These are phyloP conservation scores for Tetheella fluctuosa DNA, from an alignment of 2,888 invertebrate genomes.

Conservation along the genomic window DNA sequence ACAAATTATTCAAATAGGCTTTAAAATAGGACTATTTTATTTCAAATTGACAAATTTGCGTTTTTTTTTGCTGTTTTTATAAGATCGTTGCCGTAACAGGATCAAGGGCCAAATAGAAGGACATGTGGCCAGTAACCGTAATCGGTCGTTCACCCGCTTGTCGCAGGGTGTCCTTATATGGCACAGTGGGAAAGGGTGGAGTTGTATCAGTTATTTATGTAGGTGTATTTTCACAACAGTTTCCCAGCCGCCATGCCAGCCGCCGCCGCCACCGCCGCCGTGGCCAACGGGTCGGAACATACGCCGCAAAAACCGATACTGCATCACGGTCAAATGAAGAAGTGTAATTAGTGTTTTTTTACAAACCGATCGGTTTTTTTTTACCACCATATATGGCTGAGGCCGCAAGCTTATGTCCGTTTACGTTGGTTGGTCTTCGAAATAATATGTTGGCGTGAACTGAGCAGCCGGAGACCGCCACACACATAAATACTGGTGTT, in stretches of 20 bases:
- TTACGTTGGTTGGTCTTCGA: slow-evolving; percentile 66
- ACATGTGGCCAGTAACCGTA: neutral
- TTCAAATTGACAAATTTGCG: slow-evolving; percentile 5
- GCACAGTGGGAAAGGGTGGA: slow-evolving; percentile 33
- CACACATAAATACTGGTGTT: slow-evolving; percentile 44
- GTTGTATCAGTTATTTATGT: slow-evolving; percentile 29
- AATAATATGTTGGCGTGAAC: slow-evolving; percentile 55
- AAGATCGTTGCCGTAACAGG: neutral
- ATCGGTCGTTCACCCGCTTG: slow-evolving; percentile 37
- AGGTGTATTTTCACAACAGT: slow-evolving; percentile 54
- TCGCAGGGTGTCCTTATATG: slow-evolving; percentile 38
- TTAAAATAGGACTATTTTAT: no score
- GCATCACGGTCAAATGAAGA: slow-evolving; percentile 82
- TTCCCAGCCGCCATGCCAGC: slow-evolving; percentile 62
- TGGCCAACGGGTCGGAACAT: slow-evolving; percentile 61
- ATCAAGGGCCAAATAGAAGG: slow-evolving; percentile 1
- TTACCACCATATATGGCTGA: slow-evolving; percentile 64
- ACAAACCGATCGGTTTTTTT: slow-evolving; percentile 61
- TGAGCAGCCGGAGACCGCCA: slow-evolving; percentile 29
- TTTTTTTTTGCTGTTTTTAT: neutral
- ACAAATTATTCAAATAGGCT: no score
- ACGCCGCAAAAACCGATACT: slow-evolving; percentile 61
- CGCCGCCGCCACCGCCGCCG: slow-evolving; percentile 16
- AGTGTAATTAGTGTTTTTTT: slow-evolving; percentile 78
- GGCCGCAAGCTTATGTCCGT: slow-evolving; percentile 68